phyloP scores from a whole-genome alignment of 2,888 invertebrate species.

The Pseudococcus longispinus region DNA sequence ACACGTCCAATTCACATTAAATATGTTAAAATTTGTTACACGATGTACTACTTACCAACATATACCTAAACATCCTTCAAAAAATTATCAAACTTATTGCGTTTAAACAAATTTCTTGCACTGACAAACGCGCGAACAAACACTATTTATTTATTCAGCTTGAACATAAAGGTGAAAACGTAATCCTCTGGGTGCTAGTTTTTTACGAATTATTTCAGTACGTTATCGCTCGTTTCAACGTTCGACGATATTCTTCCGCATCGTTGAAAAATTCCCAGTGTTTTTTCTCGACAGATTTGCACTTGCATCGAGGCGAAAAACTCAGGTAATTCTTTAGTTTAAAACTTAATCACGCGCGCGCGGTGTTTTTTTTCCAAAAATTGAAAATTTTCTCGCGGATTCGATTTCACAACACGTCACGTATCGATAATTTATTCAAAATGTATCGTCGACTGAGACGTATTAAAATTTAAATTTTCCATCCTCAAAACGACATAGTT shows the following conservation, averaged over 20 bases:
- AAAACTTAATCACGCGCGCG: not conserved
- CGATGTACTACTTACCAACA: not conserved
- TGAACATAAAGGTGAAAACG: conserved; percentile 1
- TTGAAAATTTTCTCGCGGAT: not conserved
- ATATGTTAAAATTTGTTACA: not conserved
- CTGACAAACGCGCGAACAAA: not conserved
- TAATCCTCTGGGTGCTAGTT: conserved; percentile 15
- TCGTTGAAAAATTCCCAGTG: not conserved
- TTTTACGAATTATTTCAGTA: conserved; percentile 22
- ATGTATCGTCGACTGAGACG: not conserved
- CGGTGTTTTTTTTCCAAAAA: not conserved
- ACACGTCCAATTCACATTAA: not conserved
- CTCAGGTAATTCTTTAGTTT: not conserved
- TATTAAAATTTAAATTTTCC: not conserved
- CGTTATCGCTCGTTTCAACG: not conserved
- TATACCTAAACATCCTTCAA: not conserved
- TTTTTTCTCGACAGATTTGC: not conserved
- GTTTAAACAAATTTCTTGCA: conserved; percentile 9
- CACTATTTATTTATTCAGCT: conserved; percentile 22
- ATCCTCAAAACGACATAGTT: not conserved
- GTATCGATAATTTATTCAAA: not conserved
- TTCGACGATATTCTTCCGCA: not conserved
- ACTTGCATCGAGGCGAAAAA: not conserved
- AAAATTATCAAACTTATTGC: not conserved
- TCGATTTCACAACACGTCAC: not conserved